These are phyloP conservation scores for Temnothorax rugatulus DNA, from an alignment of 2,888 invertebrate species.

Conservation along the genomic window DNA sequence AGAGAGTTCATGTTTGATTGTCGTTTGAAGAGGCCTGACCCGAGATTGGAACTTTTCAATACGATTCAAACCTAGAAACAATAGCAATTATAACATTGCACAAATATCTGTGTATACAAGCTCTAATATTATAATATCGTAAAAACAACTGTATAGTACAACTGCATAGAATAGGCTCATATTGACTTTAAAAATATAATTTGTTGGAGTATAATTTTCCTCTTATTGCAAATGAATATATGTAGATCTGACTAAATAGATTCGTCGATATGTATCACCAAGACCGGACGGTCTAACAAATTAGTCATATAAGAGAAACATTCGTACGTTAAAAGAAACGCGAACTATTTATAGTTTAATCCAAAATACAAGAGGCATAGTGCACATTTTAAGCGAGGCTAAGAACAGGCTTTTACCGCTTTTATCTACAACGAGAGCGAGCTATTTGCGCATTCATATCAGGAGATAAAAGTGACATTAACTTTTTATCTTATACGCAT, in stretches of 20 bases:
- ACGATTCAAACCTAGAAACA: no score
- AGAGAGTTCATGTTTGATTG: no score
- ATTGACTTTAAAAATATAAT: not conserved
- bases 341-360: not conserved
- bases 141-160: no score
- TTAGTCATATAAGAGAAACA: slow-evolving; percentile 2
- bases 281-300: not conserved
- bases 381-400: not conserved
- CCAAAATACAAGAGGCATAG: not conserved
- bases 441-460: slow-evolving; percentile 14
- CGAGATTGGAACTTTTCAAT: no score
- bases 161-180: no score
- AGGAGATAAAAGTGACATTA: slow-evolving; percentile 56
- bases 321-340: slow-evolving; percentile 4
- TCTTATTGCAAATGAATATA: not conserved
- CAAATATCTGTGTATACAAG: no score
- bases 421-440: not conserved
- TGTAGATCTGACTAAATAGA: not conserved
- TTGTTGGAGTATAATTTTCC: not conserved
- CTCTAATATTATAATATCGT: no score
- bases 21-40: no score
- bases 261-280: not conserved
- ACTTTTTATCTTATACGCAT: slow-evolving; percentile 51
- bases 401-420: not conserved
- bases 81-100: no score